Evolutionary conservation across 2,888 invertebrate genomes (phyloP), one percentile per base, ranked within the genome.

Genomic region (Cetonia aurata): DNA sequence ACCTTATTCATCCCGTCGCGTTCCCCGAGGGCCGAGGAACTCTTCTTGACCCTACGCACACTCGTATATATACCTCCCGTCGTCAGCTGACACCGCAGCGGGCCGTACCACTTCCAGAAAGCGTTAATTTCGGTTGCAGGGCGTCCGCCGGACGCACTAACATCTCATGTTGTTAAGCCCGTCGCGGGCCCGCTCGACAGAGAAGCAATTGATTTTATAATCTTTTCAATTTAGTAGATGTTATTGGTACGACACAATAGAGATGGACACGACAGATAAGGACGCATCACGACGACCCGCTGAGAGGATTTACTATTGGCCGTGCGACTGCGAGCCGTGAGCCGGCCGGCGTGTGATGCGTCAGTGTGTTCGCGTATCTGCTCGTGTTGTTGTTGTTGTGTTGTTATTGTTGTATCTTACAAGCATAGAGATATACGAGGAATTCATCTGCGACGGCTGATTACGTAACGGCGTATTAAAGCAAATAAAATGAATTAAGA

Each of bases 161-260:
- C 80, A 81, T 80, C 79, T 80, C 76, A 77, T 78, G 74, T 78
- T 81, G 80, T 79, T 79, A 80, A 78, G 75, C 56, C 66, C 69
- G 73, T 25, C 25, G 25, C 25, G 25, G 44, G 48, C 56, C 74
- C 74, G 74, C 75, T 13, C 42, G 33, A 17, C 56, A 48, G 62
- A 77, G 78, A 77, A 79, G 80, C 81, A 83, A 85, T 84, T 84
- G 85, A 85, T 84, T 84, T 83, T 84, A 83, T 85, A 83, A 83
- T 83, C 83, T 84, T 83, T 84, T 85, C 85, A 85, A 85, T 85
- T 84, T 84, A 83, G 82, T 82, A 80, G 83, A 82, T 85, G 84
- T 85, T 85, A 84, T 84, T 84, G 84, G 81, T 82, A 82, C 80
- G 82, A 81, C 83, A 84, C 84, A 84, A 84, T 84, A 78, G 82